phyloP scores from a whole-genome alignment of 2,888 invertebrate species.

The Scaptomyza parva region DNA sequence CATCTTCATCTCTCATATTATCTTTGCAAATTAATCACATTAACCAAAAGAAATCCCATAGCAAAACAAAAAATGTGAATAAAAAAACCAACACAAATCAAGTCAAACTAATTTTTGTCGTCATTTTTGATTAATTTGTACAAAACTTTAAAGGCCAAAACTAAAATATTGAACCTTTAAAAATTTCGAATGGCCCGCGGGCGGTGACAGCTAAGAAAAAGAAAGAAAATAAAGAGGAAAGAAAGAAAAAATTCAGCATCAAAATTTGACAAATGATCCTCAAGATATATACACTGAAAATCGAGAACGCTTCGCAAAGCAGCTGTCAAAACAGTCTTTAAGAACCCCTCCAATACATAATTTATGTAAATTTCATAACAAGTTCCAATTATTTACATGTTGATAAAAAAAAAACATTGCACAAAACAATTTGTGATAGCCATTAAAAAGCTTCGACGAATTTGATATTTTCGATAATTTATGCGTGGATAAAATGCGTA shows the following conservation, averaged over 20 bases:
- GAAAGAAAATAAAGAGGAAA: slow-evolving; percentile 1
- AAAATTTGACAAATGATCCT: slow-evolving; percentile 58
- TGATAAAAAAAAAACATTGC: slow-evolving; percentile 45
- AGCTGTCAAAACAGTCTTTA: slow-evolving; percentile 44
- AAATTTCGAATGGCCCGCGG: slow-evolving; percentile 41
- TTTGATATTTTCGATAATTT: slow-evolving; percentile 33
- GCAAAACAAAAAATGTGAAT: background rate
- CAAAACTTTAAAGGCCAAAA: slow-evolving; percentile 12
- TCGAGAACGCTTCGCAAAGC: slow-evolving; percentile 38
- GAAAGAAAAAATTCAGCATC: slow-evolving; percentile 8
- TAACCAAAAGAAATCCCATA: slow-evolving; percentile 28
- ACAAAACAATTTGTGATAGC: slow-evolving; percentile 49
- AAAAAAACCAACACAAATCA: slow-evolving; percentile 3
- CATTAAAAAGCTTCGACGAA: slow-evolving; percentile 21
- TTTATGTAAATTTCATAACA: slow-evolving; percentile 66
- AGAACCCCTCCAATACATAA: slow-evolving; percentile 37
- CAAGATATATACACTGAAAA: slow-evolving; percentile 20
- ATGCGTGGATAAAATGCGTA: slow-evolving; percentile 47
- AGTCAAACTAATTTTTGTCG: slow-evolving; percentile 10
- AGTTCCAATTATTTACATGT: slow-evolving; percentile 58
- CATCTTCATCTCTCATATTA: slow-evolving; percentile 13
- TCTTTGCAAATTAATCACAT: slow-evolving; percentile 64
- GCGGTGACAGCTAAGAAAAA: slow-evolving; percentile 44
- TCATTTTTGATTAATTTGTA: slow-evolving; percentile 45
- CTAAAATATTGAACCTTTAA: slow-evolving; percentile 6